Conservation (phyloP, 1,140 invertebrate species). For the Anoplolepis gracilipes region DNA sequence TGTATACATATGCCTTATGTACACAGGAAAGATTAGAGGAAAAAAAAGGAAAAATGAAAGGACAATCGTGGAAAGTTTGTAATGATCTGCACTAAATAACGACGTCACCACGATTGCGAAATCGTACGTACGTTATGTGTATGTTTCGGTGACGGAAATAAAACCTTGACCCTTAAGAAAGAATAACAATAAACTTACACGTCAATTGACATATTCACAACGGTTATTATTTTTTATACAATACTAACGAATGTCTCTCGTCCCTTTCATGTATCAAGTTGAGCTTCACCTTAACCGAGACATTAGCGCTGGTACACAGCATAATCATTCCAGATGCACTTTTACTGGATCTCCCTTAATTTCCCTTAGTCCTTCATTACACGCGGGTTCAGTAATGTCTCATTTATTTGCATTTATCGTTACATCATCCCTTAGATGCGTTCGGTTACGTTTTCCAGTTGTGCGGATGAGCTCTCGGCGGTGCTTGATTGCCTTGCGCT, state of each 20-base stretch:
- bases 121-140: conserved; percentile 26
- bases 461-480: conserved; percentile 83
- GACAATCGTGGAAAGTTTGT: background rate
- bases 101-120: conserved; percentile 34
- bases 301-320: conserved; percentile 35
- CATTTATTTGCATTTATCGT: conserved; percentile 64
- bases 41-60: conserved; percentile 24
- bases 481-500: conserved; percentile 82
- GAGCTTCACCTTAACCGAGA: conserved; percentile 70
- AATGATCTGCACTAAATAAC: conserved; percentile 19
- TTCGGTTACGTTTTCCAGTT: conserved; percentile 86
- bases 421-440: conserved; percentile 70
- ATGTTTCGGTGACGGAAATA: conserved; percentile 38
- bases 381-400: conserved; percentile 39
- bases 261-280: conserved; percentile 52
- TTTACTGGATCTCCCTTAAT: conserved; percentile 17
- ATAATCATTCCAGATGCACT: conserved; percentile 36
- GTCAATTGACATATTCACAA: conserved; percentile 70
- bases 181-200: conserved; percentile 69
- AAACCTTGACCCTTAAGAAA: conserved; percentile 62
- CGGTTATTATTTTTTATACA: conserved; percentile 56
- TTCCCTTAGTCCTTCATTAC: conserved; percentile 28
- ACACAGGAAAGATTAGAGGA: background rate
- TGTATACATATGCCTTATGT: background rate
- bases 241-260: conserved; percentile 56